These are phyloP conservation scores for Antheraea yamamai DNA, from an alignment of 2,888 invertebrate genomes.

Conservation along the genomic window DNA sequence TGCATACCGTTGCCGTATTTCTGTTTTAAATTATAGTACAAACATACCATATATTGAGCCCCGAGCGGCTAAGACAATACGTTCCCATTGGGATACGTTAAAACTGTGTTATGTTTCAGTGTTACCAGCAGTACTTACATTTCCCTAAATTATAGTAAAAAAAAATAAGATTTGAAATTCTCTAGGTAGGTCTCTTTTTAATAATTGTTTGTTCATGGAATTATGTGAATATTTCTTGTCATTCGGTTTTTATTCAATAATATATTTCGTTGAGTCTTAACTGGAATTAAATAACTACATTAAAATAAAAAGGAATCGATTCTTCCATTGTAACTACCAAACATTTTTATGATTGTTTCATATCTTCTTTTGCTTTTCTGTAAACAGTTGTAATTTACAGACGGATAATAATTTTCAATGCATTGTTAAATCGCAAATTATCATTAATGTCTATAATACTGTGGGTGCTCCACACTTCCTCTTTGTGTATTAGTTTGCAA, in stretches of 20 bases:
- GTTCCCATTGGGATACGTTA: slow-evolving; percentile 37
- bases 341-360: not conserved
- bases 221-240: not conserved
- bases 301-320: no score
- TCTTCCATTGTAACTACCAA: no score
- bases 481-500: not conserved
- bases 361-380: not conserved
- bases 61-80: slow-evolving; percentile 42
- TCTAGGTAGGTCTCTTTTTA: no score
- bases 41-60: slow-evolving; percentile 26
- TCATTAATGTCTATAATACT: not conserved
- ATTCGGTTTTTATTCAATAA: not conserved
- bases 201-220: not conserved
- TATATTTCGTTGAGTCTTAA: not conserved
- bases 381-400: not conserved
- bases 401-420: not conserved
- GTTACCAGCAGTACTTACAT: slow-evolving; percentile 4
- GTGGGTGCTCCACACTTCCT: not conserved
- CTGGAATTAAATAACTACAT: not conserved
- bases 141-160: not conserved
- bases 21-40: slow-evolving; percentile 30
- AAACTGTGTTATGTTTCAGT: slow-evolving; percentile 43
- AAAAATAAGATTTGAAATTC: not conserved
- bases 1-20: slow-evolving; percentile 24
- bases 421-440: no score